Conservation (phyloP, 2,888 invertebrate genomes). For the Acanthosepion lycidas region DNA sequence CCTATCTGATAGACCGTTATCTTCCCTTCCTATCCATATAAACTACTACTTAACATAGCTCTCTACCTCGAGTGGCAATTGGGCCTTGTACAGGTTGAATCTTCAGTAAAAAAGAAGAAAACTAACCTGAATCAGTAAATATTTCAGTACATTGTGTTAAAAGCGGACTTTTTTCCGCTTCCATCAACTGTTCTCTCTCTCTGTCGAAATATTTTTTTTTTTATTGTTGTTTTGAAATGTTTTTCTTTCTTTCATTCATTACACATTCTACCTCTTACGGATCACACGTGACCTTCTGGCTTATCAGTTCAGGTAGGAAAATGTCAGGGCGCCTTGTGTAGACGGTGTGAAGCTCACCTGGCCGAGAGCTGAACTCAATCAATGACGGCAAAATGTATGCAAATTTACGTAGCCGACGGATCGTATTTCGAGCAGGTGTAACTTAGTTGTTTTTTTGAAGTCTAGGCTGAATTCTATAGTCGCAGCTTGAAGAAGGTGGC, state of each 20-base stretch:
- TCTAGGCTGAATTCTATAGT: not conserved
- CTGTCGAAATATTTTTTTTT: not conserved
- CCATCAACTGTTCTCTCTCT: no score
- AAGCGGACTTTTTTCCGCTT: no score
- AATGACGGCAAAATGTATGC: constrained; percentile 46
- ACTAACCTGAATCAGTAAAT: no score
- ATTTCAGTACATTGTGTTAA: no score
- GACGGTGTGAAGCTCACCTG: not conserved
- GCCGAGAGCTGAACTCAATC: constrained; percentile 45
- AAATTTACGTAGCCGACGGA: constrained; percentile 39
- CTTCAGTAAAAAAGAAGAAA: no score
- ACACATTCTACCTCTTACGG: not conserved
- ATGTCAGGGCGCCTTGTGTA: not conserved
- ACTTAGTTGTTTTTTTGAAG: not conserved
- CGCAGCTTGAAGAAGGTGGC: not conserved
- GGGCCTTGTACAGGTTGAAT: no score
- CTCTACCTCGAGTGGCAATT: no score
- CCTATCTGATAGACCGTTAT: no score
- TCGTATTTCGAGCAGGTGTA: not conserved
- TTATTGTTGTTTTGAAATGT: not conserved
- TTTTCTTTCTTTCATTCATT: not conserved
- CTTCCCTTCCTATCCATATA: no score
- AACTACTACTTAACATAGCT: no score
- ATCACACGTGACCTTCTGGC: constrained; percentile 33
- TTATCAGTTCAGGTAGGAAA: constrained; percentile 4